Evolutionary conservation across 2,888 invertebrate genomes (phyloP).

Genomic region (Embidobia sp.): DNA sequence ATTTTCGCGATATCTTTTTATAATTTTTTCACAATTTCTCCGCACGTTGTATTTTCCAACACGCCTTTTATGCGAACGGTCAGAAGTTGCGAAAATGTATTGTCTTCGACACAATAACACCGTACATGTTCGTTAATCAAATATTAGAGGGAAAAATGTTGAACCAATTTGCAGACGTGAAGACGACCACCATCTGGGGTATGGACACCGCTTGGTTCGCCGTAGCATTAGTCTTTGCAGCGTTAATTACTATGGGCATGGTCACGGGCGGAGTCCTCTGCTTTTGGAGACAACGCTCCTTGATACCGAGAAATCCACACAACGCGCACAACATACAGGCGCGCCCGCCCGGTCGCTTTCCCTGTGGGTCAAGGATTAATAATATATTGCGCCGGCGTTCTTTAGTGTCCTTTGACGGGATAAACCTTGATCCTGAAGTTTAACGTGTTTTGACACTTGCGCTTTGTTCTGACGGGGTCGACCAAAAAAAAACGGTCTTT

Average conservation of each 20-base stretch:
- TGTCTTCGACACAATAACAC: no score
- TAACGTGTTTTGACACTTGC: no score
- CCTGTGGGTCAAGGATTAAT: constrained; percentile 76
- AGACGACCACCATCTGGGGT: constrained; percentile 86
- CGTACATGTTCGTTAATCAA: no score
- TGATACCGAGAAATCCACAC: constrained; percentile 79
- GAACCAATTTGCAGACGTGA: constrained; percentile 82
- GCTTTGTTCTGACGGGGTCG: no score
- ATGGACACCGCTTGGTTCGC: constrained; percentile 90
- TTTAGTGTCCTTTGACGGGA: constrained; percentile 38
- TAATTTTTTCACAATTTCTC: no score
- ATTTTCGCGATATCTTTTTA: no score
- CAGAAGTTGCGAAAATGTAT: no score
- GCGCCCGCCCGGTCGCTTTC: constrained; percentile 79
- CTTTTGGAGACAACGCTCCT: constrained; percentile 87
- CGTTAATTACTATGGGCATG: constrained; percentile 87
- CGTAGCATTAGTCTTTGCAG: constrained; percentile 86
- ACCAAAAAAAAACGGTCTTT: no score
- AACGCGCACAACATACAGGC: constrained; percentile 79
- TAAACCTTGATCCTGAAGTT: constrained; percentile 8
- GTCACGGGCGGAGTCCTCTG: constrained; percentile 88
- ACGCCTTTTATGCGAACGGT: no score
- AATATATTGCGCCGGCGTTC: constrained; percentile 34
- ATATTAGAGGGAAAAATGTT: no score
- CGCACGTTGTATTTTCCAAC: no score